Conservation (phyloP, 2,888 invertebrate genomes). For the Drosophila longiperda region DNA sequence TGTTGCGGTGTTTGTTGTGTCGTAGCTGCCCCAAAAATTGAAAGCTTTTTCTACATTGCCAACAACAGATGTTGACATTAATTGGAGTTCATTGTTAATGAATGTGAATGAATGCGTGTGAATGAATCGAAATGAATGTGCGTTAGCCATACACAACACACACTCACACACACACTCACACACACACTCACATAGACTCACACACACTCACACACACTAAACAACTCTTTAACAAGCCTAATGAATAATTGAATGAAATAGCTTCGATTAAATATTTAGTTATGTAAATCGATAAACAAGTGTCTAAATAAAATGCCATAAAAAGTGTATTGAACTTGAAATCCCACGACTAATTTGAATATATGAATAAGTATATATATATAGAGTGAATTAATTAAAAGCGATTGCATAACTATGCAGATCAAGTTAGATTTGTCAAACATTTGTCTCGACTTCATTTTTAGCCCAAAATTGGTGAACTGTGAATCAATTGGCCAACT, state of each 20-base stretch:
- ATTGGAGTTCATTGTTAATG: conserved; percentile 58
- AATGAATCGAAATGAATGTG: conserved; percentile 10
- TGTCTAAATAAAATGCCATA: not conserved
- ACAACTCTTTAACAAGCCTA: not conserved
- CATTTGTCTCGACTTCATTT: conserved; percentile 2
- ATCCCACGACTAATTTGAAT: not conserved
- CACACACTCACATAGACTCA: not conserved
- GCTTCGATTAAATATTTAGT: not conserved
- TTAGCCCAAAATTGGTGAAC: conserved; percentile 5
- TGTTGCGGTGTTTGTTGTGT: conserved; percentile 14
- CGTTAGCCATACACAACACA: not conserved
- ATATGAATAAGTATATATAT: not conserved
- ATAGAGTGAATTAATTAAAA: not conserved
- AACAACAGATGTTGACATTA: conserved; percentile 63
- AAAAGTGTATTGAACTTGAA: not conserved
- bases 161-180: not conserved
- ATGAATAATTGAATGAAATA: not conserved
- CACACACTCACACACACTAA: not conserved
- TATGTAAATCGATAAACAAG: not conserved
- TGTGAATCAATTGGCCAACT: conserved; percentile 23
- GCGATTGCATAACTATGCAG: not conserved
- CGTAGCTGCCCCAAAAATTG: conserved; percentile 43
- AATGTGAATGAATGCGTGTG: conserved; percentile 44
- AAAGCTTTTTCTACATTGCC: conserved; percentile 64
- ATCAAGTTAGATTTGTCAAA: not conserved